A percentile compares a stretch with the other conserved stretches of the same genome.
Conservation (phyloP, 2,113 vertebrate species). For the Charina bottae region DNA sequence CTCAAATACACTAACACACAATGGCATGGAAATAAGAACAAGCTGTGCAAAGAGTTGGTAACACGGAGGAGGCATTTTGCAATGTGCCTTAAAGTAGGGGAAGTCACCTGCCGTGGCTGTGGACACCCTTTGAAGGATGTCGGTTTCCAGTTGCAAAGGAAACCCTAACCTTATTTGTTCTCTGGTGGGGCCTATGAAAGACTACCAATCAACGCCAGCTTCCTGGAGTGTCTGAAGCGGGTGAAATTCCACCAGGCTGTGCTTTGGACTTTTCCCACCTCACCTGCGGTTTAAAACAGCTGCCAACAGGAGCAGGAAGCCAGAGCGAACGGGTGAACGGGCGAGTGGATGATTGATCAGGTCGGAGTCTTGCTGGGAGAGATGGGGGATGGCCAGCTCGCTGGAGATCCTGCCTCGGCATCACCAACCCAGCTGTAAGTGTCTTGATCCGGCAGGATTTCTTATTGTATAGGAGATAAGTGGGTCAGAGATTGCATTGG, state of each 20-base stretch:
- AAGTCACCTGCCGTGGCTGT: background rate
- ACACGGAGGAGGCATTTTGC: background rate
- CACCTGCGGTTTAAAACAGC: background rate
- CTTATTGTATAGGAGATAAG: background rate
- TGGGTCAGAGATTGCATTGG: background rate
- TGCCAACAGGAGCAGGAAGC: background rate
- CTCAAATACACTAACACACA: background rate
- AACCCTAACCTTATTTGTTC: background rate
- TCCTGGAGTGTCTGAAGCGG: background rate
- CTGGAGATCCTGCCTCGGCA: background rate
- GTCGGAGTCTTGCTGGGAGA: background rate
- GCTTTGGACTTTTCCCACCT: background rate
- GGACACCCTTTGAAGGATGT: background rate
- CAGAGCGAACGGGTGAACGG: no score
- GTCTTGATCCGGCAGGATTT: background rate
- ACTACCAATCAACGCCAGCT: background rate
- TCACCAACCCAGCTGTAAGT: background rate
- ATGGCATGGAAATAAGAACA: background rate
- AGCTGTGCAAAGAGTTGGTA: background rate
- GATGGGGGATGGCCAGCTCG: background rate
- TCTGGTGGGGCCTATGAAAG: background rate
- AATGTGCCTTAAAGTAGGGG: background rate
- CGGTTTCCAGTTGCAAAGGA: background rate
- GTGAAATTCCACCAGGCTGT: background rate
- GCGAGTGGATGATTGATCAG: background rate